Conservation (phyloP, 2,113 vertebrate species). For the Ranitomeya imitator region DNA sequence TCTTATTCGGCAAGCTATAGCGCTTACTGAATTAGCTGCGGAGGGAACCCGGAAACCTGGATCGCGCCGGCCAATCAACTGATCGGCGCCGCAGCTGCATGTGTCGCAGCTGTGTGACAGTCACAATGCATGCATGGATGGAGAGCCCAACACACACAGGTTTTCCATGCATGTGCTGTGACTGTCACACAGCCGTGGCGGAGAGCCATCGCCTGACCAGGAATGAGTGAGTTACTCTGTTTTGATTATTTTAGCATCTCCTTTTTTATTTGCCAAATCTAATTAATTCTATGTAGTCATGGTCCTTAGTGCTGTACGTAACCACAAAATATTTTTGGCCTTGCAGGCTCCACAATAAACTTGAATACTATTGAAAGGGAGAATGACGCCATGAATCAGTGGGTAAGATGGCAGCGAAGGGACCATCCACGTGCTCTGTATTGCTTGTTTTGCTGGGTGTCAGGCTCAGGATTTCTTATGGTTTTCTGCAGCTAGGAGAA, state of each 20-base stretch:
- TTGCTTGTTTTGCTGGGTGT: background rate
- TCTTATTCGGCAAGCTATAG: too few species aligned
- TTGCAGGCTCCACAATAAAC: conserved; percentile 27
- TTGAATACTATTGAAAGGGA: conserved; percentile 74
- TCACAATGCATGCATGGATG: too few species aligned
- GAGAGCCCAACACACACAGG: too few species aligned
- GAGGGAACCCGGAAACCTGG: too few species aligned
- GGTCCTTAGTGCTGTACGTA: background rate
- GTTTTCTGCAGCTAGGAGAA: conserved; percentile 80
- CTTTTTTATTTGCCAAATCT: background rate
- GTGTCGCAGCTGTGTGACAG: too few species aligned
- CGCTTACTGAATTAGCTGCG: too few species aligned
- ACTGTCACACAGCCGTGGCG: too few species aligned
- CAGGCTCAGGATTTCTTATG: background rate
- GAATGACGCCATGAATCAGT: conserved; percentile 87
- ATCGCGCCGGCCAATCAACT: too few species aligned
- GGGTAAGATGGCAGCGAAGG: conserved; percentile 74
- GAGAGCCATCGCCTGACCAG: too few species aligned
- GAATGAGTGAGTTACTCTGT: too few species aligned
- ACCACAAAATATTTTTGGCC: conserved; percentile 42
- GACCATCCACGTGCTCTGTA: background rate
- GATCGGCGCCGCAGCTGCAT: too few species aligned
- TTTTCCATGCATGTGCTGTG: too few species aligned
- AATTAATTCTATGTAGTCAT: background rate
- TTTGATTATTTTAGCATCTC: background rate